Base-by-base conservation (phyloP, 2,113 vertebrate species). In the Clupea harengus region DNA sequence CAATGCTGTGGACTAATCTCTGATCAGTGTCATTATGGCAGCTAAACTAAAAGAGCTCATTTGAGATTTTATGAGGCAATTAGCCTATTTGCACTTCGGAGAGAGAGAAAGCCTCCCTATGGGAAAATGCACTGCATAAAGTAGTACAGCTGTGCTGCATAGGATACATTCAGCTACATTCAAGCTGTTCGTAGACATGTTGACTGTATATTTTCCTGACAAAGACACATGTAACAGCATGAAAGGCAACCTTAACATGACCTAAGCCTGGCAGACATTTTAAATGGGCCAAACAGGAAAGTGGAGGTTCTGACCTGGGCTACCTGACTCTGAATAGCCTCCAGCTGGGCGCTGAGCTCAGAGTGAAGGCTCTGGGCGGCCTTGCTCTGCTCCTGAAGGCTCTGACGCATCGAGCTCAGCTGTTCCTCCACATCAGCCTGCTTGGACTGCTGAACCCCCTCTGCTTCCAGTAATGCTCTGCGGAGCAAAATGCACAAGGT, bases 401-500 rank as follows among this genome's bases (percentile, higher is more conserved):
- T 88, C 28, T 85, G 20, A 83, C 82, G 28, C 84, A 94, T 87
- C 28, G 45, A 49, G 8, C 22, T 81, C 13, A 92, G 85, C 86
- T 90, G 89, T 50, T 94, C 89, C 89, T 93, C 89, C 87, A 87
- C 39, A 39, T 81, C 78, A 11, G 46, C 83, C 89, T 87, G 89
- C 88, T 89, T 85, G 6, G 81, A 80, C 84, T 0, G 39, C 88
- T 88, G 88, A 1, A 50, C 67, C 83, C 84, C 86, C 45, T 91
- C 90, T 0, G 5, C 81, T 60, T 88, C 82, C 17, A 93, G 82
- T 72, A 91, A 20, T 83, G 86, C 90, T 67, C 94, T 94, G 92
- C 47, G 89, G 67, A 91, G 25, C 1, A 75, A 28, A 32, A 4
- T 3, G 20, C 28, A 13, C 17, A 75, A 11, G 8, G 60, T 6